Base-by-base conservation (phyloP, 30 jellyfish, hydroid and myxozoan species). In the Sanderia malayensis region DNA sequence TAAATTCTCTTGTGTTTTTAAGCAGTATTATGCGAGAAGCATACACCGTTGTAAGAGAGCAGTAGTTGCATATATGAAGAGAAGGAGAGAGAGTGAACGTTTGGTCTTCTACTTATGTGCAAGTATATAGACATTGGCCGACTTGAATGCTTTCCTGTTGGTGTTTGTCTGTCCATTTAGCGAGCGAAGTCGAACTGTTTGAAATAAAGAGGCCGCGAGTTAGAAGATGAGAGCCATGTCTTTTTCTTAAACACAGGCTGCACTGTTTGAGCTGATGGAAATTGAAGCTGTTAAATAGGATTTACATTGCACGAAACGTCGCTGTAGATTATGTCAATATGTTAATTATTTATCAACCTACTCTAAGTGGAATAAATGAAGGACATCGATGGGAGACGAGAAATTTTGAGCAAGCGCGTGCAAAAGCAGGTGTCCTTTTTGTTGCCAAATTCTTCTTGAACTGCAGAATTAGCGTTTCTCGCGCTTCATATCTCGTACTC, bases 391-490 rank as follows among this genome's bases (percentile, higher is more conserved):
- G 8, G 18, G 18, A 9, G 64, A 37, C 64, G 18, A 49, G 27
- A 49, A 49, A 24, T 9, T 37, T 37, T 7, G 18, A 18, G 24
- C 8, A 49, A 49, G 18, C 64, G 64, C 64, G 64, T 49, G 64
- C 64, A 9, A 49, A 49, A 13, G 18, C 64, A 49, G 64, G 64
- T 49, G 64, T 19, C 64, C 18, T n/a, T n/a, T n/a, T n/a, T n/a
- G n/a, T n/a, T n/a, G n/a, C n/a, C n/a, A n/a, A n/a, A n/a, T n/a
- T n/a, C n/a, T n/a, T n/a, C n/a, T n/a, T n/a, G n/a, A n/a, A n/a
- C n/a, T n/a, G n/a, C n/a, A n/a, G n/a, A n/a, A n/a, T n/a, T n/a
- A n/a, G n/a, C n/a, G n/a, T n/a, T n/a, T n/a, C n/a, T n/a, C n/a
- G n/a, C n/a, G n/a, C n/a, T n/a, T n/a, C n/a, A n/a, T n/a, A n/a